These are phyloP conservation scores for Tortrix viridana DNA, from an alignment of 2,888 invertebrate genomes.

Conservation along the genomic window DNA sequence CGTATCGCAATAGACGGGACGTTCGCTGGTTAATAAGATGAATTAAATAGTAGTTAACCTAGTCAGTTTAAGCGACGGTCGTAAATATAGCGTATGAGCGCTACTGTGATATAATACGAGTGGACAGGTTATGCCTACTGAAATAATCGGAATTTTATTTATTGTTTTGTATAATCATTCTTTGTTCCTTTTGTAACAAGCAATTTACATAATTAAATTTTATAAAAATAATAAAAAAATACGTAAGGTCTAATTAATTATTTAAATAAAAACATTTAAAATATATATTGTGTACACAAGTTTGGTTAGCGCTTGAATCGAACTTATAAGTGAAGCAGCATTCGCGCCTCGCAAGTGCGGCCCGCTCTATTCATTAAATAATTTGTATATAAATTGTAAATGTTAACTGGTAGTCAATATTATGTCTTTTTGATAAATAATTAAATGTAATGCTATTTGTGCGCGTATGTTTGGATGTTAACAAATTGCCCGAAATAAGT, in stretches of 20 bases:
- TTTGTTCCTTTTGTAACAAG: not conserved
- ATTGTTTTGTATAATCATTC: slow-evolving; percentile 46
- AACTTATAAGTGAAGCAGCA: too few relatives aligned
- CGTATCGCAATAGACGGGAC: slow-evolving; percentile 39
- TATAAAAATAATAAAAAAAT: not conserved
- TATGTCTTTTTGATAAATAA: slow-evolving; percentile 53
- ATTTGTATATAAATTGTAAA: slow-evolving; percentile 77
- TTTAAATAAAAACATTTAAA: too few relatives aligned
- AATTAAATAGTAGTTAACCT: slow-evolving; percentile 56
- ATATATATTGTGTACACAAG: not conserved
- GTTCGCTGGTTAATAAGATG: slow-evolving; percentile 13
- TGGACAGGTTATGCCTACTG: slow-evolving; percentile 40
- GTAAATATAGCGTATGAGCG: slow-evolving; percentile 52
- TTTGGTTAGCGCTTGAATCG: too few relatives aligned
- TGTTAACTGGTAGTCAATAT: slow-evolving; percentile 75
- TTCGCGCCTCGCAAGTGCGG: too few relatives aligned
- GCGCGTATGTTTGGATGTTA: slow-evolving; percentile 33
- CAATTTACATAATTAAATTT: not conserved
- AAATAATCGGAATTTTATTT: slow-evolving; percentile 50
- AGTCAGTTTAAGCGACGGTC: slow-evolving; percentile 66
- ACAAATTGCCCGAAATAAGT: slow-evolving; percentile 7
- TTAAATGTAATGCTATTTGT: slow-evolving; percentile 43
- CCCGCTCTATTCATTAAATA: slow-evolving; percentile 68
- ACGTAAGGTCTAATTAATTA: not conserved
- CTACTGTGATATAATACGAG: slow-evolving; percentile 68